A percentile compares a stretch with the other conserved stretches of the same genome.
phyloP scores from a whole-genome alignment of 2,797 vertebrate genomes.

The Malurus splendens region DNA sequence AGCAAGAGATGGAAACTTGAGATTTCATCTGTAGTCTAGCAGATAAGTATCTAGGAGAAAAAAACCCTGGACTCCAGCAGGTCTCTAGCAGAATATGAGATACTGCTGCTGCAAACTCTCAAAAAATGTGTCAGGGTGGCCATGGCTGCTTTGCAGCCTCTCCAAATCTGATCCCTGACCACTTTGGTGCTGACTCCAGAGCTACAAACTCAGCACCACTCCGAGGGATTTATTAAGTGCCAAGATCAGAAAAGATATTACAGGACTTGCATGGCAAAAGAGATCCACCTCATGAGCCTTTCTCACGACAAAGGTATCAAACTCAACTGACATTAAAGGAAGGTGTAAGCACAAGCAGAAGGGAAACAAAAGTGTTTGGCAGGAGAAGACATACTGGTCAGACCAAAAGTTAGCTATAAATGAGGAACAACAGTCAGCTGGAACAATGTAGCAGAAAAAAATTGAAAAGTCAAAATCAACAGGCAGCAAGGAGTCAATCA shows the following conservation, averaged over 20 bases:
- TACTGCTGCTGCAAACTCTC: neutral
- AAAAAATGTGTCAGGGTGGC: rapidly evolving
- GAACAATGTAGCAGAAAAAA: neutral
- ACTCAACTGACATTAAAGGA: neutral
- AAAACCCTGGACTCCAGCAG: neutral
- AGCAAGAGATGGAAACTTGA: neutral
- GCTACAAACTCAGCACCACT: neutral
- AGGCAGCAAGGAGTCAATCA: neutral
- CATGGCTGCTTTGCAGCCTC: neutral
- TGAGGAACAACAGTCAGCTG: neutral
- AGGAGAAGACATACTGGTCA: neutral
- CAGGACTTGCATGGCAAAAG: neutral
- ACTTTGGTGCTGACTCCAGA: neutral
- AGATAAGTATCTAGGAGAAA: neutral
- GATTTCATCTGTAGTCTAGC: neutral
- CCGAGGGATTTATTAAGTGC: neutral
- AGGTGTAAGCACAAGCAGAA: neutral
- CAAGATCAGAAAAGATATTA: neutral
- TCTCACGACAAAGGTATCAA: neutral
- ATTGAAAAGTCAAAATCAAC: neutral
- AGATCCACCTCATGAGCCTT: neutral
- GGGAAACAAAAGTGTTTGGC: neutral
- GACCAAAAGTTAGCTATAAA: neutral
- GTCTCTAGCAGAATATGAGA: neutral
- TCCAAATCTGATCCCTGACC: neutral